These are phyloP conservation scores for Setophaga petechia DNA, from an alignment of 2,113 vertebrate genomes.

Conservation along the genomic window DNA sequence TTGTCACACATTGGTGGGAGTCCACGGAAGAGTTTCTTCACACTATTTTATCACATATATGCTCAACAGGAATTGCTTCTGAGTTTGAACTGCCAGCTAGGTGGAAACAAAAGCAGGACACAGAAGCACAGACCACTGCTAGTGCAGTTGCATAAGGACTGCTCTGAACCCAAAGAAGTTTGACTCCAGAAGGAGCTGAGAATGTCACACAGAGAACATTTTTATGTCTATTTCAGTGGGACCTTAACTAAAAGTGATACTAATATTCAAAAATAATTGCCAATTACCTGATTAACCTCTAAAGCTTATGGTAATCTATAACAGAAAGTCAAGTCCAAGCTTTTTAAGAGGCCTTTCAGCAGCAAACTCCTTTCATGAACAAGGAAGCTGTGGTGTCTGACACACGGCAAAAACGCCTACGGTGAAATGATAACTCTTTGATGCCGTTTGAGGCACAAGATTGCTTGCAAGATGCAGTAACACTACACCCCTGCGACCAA, in stretches of 20 bases:
- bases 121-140: not conserved
- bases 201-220: fast-evolving
- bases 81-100: not conserved
- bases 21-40: not conserved
- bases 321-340: not conserved
- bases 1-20: not conserved
- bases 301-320: not conserved
- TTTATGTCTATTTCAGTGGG: not conserved
- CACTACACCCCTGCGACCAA: not conserved
- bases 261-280: not conserved
- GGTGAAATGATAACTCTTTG: not conserved
- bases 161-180: not conserved
- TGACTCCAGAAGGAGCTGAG: not conserved
- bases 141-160: not conserved
- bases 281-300: not conserved
- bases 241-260: not conserved
- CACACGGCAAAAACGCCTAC: not conserved
- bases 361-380: not conserved
- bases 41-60: not conserved
- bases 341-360: not conserved
- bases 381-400: not conserved
- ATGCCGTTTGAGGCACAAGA: not conserved
- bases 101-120: not conserved
- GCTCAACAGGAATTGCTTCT: not conserved
- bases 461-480: slow-evolving; percentile 22